Evolutionary conservation across 2,113 vertebrate genomes (phyloP).

Genomic region (Serinus canaria): DNA sequence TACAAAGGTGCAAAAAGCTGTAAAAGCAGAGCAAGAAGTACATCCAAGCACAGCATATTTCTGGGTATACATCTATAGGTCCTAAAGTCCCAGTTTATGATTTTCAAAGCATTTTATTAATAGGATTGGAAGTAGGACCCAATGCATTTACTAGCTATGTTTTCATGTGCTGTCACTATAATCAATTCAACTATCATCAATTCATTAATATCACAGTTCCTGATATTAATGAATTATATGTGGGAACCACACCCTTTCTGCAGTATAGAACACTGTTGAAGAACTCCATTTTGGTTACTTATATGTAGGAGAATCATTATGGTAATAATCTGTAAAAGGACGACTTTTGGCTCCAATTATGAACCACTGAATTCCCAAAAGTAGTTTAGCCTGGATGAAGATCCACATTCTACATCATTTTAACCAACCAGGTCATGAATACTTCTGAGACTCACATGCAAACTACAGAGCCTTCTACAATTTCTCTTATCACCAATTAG

Average conservation of each 20-base stretch:
- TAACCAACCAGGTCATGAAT: background rate
- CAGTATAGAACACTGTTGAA: background rate
- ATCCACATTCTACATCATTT: constrained; percentile 1
- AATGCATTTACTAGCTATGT: background rate
- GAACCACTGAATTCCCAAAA: background rate
- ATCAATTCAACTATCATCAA: background rate
- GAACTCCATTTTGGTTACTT: background rate
- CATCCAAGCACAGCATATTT: background rate
- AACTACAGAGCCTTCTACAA: background rate
- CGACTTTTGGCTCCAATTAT: background rate
- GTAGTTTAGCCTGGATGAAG: background rate
- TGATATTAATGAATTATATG: background rate
- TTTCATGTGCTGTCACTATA: background rate
- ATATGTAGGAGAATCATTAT: background rate
- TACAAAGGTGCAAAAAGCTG: background rate
- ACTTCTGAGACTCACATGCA: background rate
- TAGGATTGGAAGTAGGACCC: background rate
- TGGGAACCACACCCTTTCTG: background rate
- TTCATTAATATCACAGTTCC: background rate
- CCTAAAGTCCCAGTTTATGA: background rate
- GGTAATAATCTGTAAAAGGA: background rate
- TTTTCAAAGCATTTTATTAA: background rate
- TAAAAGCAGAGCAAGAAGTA: background rate
- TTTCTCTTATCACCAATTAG: constrained; percentile 31
- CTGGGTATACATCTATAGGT: background rate